Base-by-base conservation (phyloP, 2,113 vertebrate genomes). In the Scatophagus argus region DNA sequence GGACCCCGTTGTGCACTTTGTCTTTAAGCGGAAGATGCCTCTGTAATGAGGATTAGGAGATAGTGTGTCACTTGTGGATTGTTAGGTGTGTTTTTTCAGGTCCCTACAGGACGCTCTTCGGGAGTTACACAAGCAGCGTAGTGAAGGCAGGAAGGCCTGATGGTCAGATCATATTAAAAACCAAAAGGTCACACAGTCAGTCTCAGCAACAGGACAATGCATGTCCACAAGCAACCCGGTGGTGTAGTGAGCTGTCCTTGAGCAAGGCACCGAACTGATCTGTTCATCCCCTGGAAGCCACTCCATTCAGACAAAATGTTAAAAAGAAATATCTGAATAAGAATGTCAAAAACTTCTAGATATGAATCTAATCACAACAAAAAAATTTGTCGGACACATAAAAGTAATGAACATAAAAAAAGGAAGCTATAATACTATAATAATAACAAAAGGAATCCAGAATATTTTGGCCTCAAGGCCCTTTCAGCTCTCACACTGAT, bases 21-120 rank as follows among this genome's bases (percentile, higher is more conserved):
- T 89, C 83, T 87, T 79, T 85, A 89, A 90, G 88, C 80, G 2
- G 85, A 83, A 85, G 81, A 92, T 89, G 81, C 74, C 87, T 78
- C 77, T 55, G 51, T 88, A 85, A 90, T 85, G 79, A 89, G 87
- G 88, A 87, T 87, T 84, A 89, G 78, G 36, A 66, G 76, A 79
- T 79, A 54, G 72, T 64, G 90, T 89, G 83, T 88, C 87, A 71
- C 76, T 73, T 0, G 10, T 23, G 74, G 81, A 52, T 76, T 61
- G 72, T 84, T 84, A 81, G 87, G 87, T 87, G 88, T 82, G 59
- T 44, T 82, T 55, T 55, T 74, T 51, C 77, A 70, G 56, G 43
- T 74, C 56, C 3, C 16, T 21, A 16, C 67, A 43, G 14, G 63
- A 54, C 2, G 9, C 44, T 6, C 34, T 32, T 39, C 14, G 14